phyloP scores from a whole-genome alignment of 1,140 invertebrate genomes.

The Onthophagus taurus region DNA sequence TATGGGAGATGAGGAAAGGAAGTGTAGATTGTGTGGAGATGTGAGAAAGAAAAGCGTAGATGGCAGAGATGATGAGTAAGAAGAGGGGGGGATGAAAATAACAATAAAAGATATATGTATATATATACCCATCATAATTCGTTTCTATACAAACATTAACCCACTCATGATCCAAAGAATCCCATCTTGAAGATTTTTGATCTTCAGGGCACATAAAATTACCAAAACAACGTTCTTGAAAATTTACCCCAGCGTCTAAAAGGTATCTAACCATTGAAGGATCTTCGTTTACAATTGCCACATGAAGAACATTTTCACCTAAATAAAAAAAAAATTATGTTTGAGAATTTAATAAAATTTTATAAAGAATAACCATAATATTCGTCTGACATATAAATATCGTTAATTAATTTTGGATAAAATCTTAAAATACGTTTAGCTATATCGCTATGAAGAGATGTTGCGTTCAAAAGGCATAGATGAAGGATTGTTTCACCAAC shows the following conservation, averaged over 20 bases:
- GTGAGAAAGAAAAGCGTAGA: no score
- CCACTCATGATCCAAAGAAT: conserved; percentile 87
- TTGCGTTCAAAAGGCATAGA: conserved; percentile 84
- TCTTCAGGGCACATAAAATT: conserved; percentile 97
- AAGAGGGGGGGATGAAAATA: no score
- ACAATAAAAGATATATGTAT: no score
- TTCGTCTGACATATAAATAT: conserved; percentile 92
- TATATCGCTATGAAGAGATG: conserved; percentile 83
- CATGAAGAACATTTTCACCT: conserved; percentile 88
- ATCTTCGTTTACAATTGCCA: conserved; percentile 97
- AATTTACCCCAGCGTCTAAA: conserved; percentile 82
- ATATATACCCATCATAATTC: conserved; percentile 92
- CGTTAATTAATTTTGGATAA: conserved; percentile 92
- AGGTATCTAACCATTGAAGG: conserved; percentile 95
- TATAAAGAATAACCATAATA: conserved; percentile 71
- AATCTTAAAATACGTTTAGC: conserved; percentile 83
- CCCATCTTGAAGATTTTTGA: conserved; percentile 81
- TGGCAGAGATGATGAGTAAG: no score
- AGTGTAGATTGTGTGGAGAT: no score
- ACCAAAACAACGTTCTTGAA: conserved; percentile 84
- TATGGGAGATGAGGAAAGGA: no score
- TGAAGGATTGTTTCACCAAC: conserved; percentile 94
- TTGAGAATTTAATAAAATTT: not conserved
- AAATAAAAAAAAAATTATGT: not conserved
- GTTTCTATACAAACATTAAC: conserved; percentile 77